Conservation (phyloP, 2,113 vertebrate genomes). For the Varanus salvator region DNA sequence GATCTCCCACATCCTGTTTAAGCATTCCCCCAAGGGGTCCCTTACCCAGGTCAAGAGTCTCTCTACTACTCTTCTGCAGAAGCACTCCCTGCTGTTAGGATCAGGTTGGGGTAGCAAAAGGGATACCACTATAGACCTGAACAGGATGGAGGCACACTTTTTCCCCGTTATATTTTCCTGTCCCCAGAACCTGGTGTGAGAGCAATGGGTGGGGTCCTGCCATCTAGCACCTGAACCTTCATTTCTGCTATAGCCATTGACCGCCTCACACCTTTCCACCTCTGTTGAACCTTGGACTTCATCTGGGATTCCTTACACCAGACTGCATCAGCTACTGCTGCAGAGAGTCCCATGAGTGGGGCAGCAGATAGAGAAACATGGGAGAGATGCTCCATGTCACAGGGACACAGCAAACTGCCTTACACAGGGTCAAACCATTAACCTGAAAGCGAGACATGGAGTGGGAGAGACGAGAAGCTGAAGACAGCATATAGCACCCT, state of each 20-base stretch:
- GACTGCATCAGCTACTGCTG: neutral
- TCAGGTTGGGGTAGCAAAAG: neutral
- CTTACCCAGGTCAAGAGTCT: too few relatives aligned
- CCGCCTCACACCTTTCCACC: neutral
- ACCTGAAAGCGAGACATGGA: too few relatives aligned
- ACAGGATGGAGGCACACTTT: too few relatives aligned
- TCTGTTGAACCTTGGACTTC: neutral
- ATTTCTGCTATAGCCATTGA: neutral
- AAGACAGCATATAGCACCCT: too few relatives aligned
- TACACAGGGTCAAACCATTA: too few relatives aligned
- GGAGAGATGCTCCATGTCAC: neutral
- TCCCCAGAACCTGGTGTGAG: neutral
- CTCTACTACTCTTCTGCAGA: neutral
- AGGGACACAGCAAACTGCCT: neutral
- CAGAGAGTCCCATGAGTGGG: neutral
- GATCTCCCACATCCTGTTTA: neutral
- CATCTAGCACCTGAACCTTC: neutral
- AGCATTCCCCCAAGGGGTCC: neutral
- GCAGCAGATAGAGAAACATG: neutral
- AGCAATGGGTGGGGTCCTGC: neutral
- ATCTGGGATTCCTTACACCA: neutral
- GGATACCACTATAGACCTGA: neutral
- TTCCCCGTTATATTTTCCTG: neutral
- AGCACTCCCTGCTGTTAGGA: neutral
- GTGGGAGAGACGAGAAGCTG: too few relatives aligned